Evolutionary conservation across 2,888 invertebrate species (phyloP).

Genomic region (Rhingia rostrata): DNA sequence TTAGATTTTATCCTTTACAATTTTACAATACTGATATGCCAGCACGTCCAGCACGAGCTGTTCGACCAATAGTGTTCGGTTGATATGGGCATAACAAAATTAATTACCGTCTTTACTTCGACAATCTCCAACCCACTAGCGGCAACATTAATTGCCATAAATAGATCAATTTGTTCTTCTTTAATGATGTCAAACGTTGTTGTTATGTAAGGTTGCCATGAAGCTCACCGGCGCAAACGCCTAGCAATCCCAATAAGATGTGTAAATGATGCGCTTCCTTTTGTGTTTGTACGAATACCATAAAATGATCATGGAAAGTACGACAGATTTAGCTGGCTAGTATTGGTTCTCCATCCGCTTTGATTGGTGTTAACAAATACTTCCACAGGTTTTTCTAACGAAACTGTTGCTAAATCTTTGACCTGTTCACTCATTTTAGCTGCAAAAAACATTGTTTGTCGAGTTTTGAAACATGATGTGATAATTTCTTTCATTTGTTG

Average conservation of each 20-base stretch:
- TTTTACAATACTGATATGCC: constrained; percentile 95
- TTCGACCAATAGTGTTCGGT: constrained; percentile 98
- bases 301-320: constrained; percentile 94
- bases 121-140: constrained; percentile 96
- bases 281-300: constrained; percentile 98
- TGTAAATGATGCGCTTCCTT: constrained; percentile 97
- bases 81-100: constrained; percentile 97
- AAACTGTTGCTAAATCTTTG: constrained; percentile 96
- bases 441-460: constrained; percentile 98
- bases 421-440: constrained; percentile 99
- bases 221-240: constrained; percentile 93
- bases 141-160: constrained; percentile 97
- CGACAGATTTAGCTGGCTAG: constrained; percentile 91
- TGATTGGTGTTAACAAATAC: constrained; percentile 98
- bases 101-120: constrained; percentile 98
- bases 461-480: constrained; percentile 92
- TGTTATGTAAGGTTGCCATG: constrained; percentile 98
- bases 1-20: constrained; percentile 96
- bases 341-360: constrained; percentile 94
- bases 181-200: constrained; percentile 94
- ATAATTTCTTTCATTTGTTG: constrained; percentile 99
- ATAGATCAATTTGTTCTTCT: constrained; percentile 91
- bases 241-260: constrained; percentile 94
- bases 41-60: constrained; percentile 96
- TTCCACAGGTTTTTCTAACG: constrained; percentile 95